Evolutionary conservation across 2,888 invertebrate species (phyloP), one percentile per base, ranked within the genome.

Genomic region (Chymomyza procnemis): DNA sequence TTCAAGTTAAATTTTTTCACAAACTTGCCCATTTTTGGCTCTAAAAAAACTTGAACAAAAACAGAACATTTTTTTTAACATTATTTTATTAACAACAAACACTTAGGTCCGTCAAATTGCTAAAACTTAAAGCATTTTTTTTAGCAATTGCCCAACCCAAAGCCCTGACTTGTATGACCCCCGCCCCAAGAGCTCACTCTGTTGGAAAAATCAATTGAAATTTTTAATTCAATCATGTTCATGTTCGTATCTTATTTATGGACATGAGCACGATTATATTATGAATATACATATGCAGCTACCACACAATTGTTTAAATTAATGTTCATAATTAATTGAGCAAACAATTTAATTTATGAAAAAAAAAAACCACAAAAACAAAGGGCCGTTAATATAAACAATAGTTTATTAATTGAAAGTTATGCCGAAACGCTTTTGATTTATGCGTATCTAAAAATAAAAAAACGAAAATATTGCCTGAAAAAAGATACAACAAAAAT

Each of bases 361-460:
- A 30, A 55, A 47, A 48, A 19, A 30, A 55, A 47, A 46, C 30
- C 26, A 26, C 26, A 26, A 26, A 55, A 47, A 46, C 30, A 64
- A 68, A 66, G 18, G 62, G 60, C 64, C 67, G 54, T 86, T 81
- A 80, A 86, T 78, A 72, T 71, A 69, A 50, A 86, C 81, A 81
- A 81, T 81, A 80, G 81, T 80, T 80, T 78, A 84, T 76, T 86
- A 86, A 81, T 81, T 86, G 79, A 86, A 85, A 86, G 73, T 75
- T 80, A 71, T 78, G 80, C 74, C 74, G 69, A 71, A 78, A 58
- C 61, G 52, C 61, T 66, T 67, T 66, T 78, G 78, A 80, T 80
- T 80, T 79, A 85, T 82, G 69, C 73, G 26, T 68, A 67, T 12
- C 19, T 21, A 22, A 54, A 22, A 54, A 21, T 6, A 4, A 14